phyloP scores from a whole-genome alignment of 2,797 vertebrate species.

The Liasis olivaceus region DNA sequence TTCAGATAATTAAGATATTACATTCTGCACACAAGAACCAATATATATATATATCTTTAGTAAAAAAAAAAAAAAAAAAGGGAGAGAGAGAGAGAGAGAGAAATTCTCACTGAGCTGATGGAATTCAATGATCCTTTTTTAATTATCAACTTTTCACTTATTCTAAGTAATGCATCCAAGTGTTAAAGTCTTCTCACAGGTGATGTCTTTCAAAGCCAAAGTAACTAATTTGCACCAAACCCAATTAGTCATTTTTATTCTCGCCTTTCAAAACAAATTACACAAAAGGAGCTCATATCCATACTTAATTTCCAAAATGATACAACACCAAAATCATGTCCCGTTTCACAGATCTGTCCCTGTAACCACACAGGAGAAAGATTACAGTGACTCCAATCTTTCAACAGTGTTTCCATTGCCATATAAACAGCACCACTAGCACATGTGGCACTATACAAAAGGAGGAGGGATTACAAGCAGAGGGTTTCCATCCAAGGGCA shows the following conservation, averaged over 20 bases:
- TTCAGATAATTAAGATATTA: conserved; percentile 58
- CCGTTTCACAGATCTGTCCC: background rate
- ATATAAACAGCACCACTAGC: background rate
- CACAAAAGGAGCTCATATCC: background rate
- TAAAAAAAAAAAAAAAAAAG: conserved; percentile 32
- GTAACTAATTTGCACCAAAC: background rate
- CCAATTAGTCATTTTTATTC: background rate
- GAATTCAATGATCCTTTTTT: conserved; percentile 50
- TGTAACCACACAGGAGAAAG: background rate
- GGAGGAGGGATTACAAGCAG: background rate
- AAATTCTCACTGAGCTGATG: conserved; percentile 47
- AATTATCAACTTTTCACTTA: conserved; percentile 26
- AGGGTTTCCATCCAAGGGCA: background rate
- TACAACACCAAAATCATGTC: background rate
- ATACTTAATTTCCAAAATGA: background rate
- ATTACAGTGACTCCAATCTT: background rate
- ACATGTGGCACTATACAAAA: background rate
- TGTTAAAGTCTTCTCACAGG: conserved; percentile 37
- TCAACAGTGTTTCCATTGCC: background rate
- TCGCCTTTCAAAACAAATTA: background rate
- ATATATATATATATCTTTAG: conserved; percentile 27
- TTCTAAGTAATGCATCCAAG: conserved; percentile 12
- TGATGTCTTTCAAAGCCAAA: conserved; percentile 33
- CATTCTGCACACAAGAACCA: conserved; percentile 49
- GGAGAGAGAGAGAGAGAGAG: background rate